phyloP scores from a whole-genome alignment of 1,140 invertebrate genomes.

The Halyomorpha halys region DNA sequence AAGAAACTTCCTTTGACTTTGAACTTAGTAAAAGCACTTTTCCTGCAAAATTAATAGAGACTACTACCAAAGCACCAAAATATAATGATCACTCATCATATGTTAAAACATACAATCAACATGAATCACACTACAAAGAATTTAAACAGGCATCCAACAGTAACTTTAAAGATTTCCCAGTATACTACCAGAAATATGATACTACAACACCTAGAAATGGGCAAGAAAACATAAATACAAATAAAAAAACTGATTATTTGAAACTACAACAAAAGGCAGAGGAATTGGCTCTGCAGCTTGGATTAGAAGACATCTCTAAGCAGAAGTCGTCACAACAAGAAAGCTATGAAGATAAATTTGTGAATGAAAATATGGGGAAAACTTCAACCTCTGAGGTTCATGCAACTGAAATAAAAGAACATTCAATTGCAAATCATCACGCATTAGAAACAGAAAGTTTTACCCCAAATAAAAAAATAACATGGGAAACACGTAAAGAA shows the following conservation, averaged over 20 bases:
- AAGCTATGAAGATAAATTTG: background rate
- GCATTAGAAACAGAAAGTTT: no score
- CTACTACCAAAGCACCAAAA: background rate
- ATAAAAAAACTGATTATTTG: background rate
- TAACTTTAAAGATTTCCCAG: no score
- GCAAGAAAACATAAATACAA: background rate
- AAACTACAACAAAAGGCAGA: conserved; percentile 5
- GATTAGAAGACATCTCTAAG: background rate
- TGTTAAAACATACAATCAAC: no score
- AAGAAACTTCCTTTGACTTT: background rate
- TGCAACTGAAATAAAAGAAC: background rate
- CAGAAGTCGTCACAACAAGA: background rate
- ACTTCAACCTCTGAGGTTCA: background rate
- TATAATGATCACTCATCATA: background rate
- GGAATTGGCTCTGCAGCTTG: background rate
- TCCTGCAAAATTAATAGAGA: no score
- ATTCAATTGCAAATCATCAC: background rate
- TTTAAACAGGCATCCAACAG: no score
- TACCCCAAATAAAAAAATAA: no score
- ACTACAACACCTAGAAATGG: background rate
- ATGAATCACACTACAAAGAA: no score
- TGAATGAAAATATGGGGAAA: background rate
- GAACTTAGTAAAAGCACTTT: background rate
- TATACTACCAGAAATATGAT: no score
- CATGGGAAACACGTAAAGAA: background rate